A percentile compares a stretch with the other conserved stretches of the same genome.
These are phyloP conservation scores for Habroteleia sp. DNA, from an alignment of 2,888 invertebrate genomes.

Conservation along the genomic window DNA sequence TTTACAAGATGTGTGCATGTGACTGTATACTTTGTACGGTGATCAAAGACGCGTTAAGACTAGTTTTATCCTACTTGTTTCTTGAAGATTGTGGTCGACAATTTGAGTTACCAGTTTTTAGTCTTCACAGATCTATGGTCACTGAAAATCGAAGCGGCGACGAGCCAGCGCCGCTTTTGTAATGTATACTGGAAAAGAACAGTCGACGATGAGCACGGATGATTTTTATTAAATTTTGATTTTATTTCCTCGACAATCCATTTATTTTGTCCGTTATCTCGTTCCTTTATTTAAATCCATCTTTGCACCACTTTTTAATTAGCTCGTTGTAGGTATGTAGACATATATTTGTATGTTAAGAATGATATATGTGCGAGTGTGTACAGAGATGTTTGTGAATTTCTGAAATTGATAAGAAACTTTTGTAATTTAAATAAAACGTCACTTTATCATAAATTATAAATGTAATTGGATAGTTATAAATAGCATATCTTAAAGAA, in stretches of 20 bases:
- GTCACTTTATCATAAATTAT: too few species aligned
- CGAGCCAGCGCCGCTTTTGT: constrained; percentile 51
- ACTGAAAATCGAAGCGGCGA: constrained; percentile 54
- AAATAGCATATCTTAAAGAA: too few species aligned
- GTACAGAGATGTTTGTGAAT: constrained; percentile 16
- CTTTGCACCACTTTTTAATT: constrained; percentile 69
- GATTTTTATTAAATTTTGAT: constrained; percentile 70
- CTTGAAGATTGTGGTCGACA: too few species aligned
- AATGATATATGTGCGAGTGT: constrained; percentile 27
- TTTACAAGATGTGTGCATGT: constrained; percentile 70
- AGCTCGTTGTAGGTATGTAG: constrained; percentile 71
- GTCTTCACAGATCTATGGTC: constrained; percentile 20
- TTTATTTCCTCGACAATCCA: constrained; percentile 66
- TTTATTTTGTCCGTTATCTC: constrained; percentile 56
- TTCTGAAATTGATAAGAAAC: constrained; percentile 4
- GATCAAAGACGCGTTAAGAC: constrained; percentile 18
- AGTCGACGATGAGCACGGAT: constrained; percentile 71
- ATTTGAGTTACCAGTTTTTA: background rate
- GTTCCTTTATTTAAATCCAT: constrained; percentile 65
- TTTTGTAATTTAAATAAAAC: too few species aligned
- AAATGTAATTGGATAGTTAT: too few species aligned
- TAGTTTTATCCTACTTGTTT: too few species aligned
- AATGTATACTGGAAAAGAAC: constrained; percentile 63
- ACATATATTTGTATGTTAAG: constrained; percentile 23
- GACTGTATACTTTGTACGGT: constrained; percentile 63